Percentiles rank a stretch among this genome's conserved stretches.
phyloP scores from a whole-genome alignment of 2,888 invertebrate species.

The Oscheius sp. region DNA sequence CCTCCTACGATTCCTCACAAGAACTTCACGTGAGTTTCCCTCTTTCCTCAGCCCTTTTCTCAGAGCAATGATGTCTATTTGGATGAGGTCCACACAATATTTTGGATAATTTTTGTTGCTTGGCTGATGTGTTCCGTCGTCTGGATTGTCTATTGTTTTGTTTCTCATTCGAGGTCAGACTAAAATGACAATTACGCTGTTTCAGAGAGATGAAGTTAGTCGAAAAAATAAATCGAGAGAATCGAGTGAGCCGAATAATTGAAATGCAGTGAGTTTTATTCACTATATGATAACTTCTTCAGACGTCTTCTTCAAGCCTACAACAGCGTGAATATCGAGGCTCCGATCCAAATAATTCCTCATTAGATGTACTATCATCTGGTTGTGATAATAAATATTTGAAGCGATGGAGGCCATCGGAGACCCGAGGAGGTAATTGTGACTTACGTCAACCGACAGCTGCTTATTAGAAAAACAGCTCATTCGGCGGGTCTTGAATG shows the following conservation, averaged over 20 bases:
- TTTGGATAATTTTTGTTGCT: conserved; percentile 19
- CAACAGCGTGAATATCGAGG: conserved; percentile 17
- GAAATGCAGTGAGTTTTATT: conserved; percentile 23
- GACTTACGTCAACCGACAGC: conserved; percentile 21
- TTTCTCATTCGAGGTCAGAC: conserved; percentile 10
- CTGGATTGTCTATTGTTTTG: conserved; percentile 21
- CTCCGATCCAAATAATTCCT: too few relatives aligned
- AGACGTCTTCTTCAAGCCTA: conserved; percentile 24
- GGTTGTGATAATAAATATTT: too few relatives aligned
- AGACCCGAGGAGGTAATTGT: too few relatives aligned
- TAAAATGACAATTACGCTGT: neutral
- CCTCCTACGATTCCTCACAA: neutral
- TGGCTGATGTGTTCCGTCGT: conserved; percentile 23
- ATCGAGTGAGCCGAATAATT: conserved; percentile 22
- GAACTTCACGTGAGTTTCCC: conserved; percentile 10
- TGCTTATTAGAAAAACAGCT: conserved; percentile 26
- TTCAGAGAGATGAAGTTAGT: conserved; percentile 13
- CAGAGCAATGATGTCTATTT: conserved; percentile 24
- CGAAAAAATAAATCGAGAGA: conserved; percentile 6
- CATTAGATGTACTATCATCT: too few relatives aligned
- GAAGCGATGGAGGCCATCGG: too few relatives aligned
- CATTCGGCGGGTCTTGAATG: neutral
- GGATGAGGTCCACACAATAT: conserved; percentile 18
- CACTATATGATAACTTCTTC: neutral
- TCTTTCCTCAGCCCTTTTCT: neutral